Base-by-base conservation (phyloP, 1,140 invertebrate species). In the Pentalonia nigronervosa region DNA sequence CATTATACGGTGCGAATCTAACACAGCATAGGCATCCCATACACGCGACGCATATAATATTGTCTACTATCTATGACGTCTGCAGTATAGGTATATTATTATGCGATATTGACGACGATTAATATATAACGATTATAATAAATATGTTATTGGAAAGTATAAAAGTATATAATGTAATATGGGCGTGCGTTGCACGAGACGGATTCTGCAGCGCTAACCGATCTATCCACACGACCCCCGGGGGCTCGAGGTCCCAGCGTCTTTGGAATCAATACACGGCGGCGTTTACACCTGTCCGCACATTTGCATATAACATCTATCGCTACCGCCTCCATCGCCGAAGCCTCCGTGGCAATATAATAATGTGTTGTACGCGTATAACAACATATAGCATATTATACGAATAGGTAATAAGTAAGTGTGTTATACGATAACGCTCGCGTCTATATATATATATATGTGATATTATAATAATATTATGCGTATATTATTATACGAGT, bases 231-330 rank as follows among this genome's bases (percentile, higher is more conserved):
- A 36, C 86, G 87, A 88, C n/a, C 86, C 47, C n/a, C 86, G 84
- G 17, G 81, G 81, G 47, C 87, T 34, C 34, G 53, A 21, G 48
- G 53, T 23, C 34, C 87, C 7, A 23, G 9, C 45, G 60, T 45
- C 25, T 41, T 41, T 41, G 25, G 87, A 89, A 89, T 89, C 87
- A 89, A 48, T 53, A 36, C 83, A 7, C 41, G 41, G 41, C 41
- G 41, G 20, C 20, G 34, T 53, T 53, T 89, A 50, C 87, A 89
- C 87, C 87, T 89, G 87, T 89, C 30, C 48, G 3, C 48, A n/a
- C 87, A 89, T 89, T 89, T 89, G 87, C 87, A 89, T 89, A 89
- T 89, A 89, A 87, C n/a, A 86, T 30, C 25, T 76, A 48, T 34
- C 34, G 84, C 84, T 86, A 86, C 84, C 45, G 84, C 83, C 83